A percentile compares a stretch with the other conserved stretches of the same genome.
These are phyloP conservation scores for Eclectus roratus DNA, from an alignment of 2,113 vertebrate species.

Conservation along the genomic window DNA sequence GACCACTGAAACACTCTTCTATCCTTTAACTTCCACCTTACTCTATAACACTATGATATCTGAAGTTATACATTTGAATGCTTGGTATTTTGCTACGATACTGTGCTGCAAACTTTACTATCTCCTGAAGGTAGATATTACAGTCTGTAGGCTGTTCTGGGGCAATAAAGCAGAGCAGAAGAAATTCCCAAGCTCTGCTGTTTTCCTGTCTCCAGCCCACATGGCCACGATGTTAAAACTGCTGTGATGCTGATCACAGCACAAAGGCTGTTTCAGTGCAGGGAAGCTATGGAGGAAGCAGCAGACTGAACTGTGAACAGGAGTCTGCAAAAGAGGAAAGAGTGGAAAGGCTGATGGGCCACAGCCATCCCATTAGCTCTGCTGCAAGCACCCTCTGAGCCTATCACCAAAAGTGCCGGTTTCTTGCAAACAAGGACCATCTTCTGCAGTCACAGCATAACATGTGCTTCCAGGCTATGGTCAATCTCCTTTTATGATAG, in stretches of 20 bases:
- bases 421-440: not conserved
- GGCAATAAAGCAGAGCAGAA: not conserved
- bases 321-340: not conserved
- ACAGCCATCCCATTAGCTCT: not conserved
- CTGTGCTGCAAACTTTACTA: not conserved
- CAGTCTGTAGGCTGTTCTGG: not conserved
- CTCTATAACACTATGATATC: not conserved
- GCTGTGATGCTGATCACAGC: rapidly evolving
- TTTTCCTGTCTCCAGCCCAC: not conserved
- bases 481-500: not conserved
- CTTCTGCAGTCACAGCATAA: not conserved
- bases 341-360: not conserved
- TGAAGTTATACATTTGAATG: not conserved
- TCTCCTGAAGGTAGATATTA: not conserved
- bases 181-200: not conserved
- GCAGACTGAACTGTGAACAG: not conserved
- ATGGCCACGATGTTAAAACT: not conserved
- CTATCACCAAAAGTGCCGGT: not conserved
- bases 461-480: not conserved
- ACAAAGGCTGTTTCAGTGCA: not conserved
- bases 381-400: not conserved
- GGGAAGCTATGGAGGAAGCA: not conserved
- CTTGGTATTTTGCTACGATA: not conserved
- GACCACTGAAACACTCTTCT: not conserved
- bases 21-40: not conserved